A percentile compares a stretch with the other conserved stretches of the same genome.
phyloP scores from a whole-genome alignment of 2,797 vertebrate species.

The Spheniscus humboldti region DNA sequence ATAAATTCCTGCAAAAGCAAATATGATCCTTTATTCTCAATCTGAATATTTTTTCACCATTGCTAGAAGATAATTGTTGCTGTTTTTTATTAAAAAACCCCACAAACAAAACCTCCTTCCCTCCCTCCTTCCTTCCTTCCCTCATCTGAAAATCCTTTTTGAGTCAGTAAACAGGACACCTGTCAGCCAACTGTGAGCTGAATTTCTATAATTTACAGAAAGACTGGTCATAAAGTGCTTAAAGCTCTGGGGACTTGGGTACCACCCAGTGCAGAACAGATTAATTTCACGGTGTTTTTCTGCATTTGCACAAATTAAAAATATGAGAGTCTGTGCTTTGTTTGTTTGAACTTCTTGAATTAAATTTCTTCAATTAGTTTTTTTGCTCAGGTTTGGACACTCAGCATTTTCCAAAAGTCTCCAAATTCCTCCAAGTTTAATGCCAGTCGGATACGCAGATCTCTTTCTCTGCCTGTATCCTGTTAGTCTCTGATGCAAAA shows the following conservation, averaged over 20 bases:
- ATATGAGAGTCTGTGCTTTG: background rate
- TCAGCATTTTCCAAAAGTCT: conserved; percentile 17
- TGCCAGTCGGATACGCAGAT: background rate
- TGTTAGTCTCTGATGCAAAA: background rate
- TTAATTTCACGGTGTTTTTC: conserved; percentile 70
- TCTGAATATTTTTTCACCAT: background rate
- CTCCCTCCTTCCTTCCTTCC: no score
- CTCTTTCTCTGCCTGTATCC: background rate
- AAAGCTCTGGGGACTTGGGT: conserved; percentile 48
- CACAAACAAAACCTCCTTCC: no score
- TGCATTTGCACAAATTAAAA: conserved; percentile 69
- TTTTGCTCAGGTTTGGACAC: background rate
- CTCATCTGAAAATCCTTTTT: background rate
- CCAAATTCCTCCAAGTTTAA: background rate
- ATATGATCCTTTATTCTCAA: background rate
- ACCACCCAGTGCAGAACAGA: conserved; percentile 67
- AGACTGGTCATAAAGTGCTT: conserved; percentile 32
- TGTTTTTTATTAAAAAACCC: background rate
- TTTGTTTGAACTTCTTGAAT: conserved; percentile 38
- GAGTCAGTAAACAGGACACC: conserved; percentile 37
- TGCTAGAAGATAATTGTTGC: background rate
- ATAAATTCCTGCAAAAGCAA: background rate
- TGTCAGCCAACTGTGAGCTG: conserved; percentile 56
- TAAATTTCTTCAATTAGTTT: conserved; percentile 40
- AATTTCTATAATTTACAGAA: conserved; percentile 49